Percentiles rank a stretch among this genome's conserved stretches.
Conservation (phyloP, 2,113 vertebrate genomes). For the Rutilus rutilus region DNA sequence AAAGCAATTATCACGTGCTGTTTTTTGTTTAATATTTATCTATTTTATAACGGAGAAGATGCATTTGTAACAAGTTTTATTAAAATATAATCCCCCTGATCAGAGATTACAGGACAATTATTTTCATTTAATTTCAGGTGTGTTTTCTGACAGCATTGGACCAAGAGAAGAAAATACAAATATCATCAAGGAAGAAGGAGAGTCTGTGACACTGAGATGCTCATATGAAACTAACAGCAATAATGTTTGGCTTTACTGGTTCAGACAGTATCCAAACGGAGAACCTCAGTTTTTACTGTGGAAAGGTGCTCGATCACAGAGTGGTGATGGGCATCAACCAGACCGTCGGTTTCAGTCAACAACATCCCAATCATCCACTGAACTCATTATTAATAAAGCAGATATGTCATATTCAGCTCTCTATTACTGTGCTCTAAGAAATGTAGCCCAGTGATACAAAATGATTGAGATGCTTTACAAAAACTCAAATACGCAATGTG, state of each 20-base stretch:
- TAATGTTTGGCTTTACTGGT: background rate
- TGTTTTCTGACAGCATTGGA: background rate
- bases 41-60: too few relatives aligned
- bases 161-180: background rate
- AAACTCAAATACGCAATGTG: background rate
- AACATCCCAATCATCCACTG: background rate
- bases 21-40: too few relatives aligned
- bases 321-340: background rate
- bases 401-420: constrained; percentile 29
- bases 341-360: background rate
- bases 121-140: background rate
- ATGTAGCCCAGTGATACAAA: background rate
- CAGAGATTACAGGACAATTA: too few relatives aligned
- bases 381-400: background rate
- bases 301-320: background rate
- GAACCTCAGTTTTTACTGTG: background rate
- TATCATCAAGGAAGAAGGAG: background rate
- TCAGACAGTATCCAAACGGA: constrained; percentile 19
- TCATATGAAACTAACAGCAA: constrained; percentile 20
- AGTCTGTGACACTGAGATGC: constrained; percentile 1
- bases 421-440: constrained; percentile 20
- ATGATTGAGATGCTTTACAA: background rate
- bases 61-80: background rate
- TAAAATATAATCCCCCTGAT: background rate
- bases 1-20: too few relatives aligned